A percentile compares a stretch with the other conserved stretches of the same genome.
Conservation (phyloP, 2,797 vertebrate species). For the Tympanoctomys barrerae region DNA sequence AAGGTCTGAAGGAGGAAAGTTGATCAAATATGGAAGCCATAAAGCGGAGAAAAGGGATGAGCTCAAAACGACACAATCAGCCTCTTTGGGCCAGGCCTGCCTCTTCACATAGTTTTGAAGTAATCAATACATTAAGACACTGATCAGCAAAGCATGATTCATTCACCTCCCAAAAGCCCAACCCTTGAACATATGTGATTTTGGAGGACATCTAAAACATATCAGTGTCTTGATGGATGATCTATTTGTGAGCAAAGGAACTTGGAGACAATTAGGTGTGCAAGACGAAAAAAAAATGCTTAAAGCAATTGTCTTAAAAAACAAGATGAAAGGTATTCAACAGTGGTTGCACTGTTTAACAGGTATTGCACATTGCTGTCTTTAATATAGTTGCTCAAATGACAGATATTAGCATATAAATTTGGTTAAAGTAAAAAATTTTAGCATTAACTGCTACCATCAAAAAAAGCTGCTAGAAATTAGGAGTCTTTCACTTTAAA, state of each 20-base stretch:
- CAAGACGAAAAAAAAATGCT: constrained; percentile 25
- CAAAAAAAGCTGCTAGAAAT: too few relatives aligned
- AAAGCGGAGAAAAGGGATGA: not conserved
- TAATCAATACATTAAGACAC: not conserved
- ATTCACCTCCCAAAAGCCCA: not conserved
- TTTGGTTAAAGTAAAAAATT: too few relatives aligned
- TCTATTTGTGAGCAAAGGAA: constrained; percentile 10
- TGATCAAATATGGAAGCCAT: not conserved
- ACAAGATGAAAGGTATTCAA: too few relatives aligned
- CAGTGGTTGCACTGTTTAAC: too few relatives aligned
- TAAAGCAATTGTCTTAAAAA: not conserved
- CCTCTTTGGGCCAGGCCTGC: not conserved
- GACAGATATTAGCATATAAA: too few relatives aligned
- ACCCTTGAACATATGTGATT: not conserved
- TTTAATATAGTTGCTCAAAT: too few relatives aligned
- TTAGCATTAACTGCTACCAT: too few relatives aligned
- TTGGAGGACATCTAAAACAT: not conserved
- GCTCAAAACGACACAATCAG: not conserved
- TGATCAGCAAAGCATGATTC: not conserved
- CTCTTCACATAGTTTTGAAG: not conserved
- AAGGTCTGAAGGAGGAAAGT: not conserved
- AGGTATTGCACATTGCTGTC: too few relatives aligned
- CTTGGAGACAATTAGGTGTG: not conserved
- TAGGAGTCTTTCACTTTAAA: too few relatives aligned
- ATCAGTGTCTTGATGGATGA: not conserved